These are phyloP conservation scores for Corvus cornix DNA, from an alignment of 2,113 vertebrate species.

Conservation along the genomic window DNA sequence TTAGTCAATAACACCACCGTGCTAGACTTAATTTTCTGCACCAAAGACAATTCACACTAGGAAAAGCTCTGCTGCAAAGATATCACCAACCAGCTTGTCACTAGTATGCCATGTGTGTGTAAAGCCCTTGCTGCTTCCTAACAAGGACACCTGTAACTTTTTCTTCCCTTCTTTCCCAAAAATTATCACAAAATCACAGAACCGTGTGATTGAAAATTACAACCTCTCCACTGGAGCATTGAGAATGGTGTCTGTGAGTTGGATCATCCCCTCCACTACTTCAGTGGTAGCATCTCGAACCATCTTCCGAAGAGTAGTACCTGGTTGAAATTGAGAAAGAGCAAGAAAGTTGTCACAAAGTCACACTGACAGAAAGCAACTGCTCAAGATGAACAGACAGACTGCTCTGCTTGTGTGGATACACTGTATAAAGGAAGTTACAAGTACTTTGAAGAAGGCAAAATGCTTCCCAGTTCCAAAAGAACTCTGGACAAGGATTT, in stretches of 20 bases:
- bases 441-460: not conserved
- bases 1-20: not conserved
- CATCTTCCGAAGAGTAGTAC: constrained; percentile 82
- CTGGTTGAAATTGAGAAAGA: constrained; percentile 60
- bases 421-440: not conserved
- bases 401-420: not conserved
- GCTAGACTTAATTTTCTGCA: not conserved
- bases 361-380: not conserved
- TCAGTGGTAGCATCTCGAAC: constrained; percentile 81
- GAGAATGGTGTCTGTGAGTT: constrained; percentile 83
- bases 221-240: constrained; percentile 82
- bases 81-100: not conserved
- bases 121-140: not conserved
- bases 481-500: not conserved
- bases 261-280: constrained; percentile 83
- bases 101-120: not conserved
- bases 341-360: not conserved
- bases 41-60: not conserved
- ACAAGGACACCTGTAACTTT: not conserved
- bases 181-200: not conserved
- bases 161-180: not conserved
- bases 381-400: not conserved
- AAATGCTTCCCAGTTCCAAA: not conserved
- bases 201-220: not conserved
- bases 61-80: not conserved